phyloP scores from a whole-genome alignment of 2,797 vertebrate species.

The Micromesistius poutassou region DNA sequence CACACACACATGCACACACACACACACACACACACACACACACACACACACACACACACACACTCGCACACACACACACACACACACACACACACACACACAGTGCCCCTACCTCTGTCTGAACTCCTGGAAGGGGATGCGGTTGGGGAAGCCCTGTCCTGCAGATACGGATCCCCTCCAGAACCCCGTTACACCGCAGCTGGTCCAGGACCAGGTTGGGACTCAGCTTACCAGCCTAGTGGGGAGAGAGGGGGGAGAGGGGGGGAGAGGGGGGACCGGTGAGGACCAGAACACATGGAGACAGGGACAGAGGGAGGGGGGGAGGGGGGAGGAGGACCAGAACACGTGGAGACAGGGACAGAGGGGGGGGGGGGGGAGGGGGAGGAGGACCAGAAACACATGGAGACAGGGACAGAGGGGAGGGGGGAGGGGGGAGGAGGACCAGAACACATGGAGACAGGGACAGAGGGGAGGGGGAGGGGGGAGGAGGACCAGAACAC shows the following conservation, averaged over 20 bases:
- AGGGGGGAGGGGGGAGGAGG: neutral
- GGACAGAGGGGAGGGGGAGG: neutral
- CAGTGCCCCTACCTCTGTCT: slow-evolving; percentile 80
- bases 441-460: neutral
- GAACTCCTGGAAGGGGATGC: slow-evolving; percentile 92
- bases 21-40: slow-evolving; percentile 6
- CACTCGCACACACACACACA: slow-evolving; percentile 17
- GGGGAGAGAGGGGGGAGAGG: neutral
- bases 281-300: neutral
- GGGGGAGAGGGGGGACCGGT: neutral
- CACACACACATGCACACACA: slow-evolving; percentile 1
- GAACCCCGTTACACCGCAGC: slow-evolving; percentile 86
- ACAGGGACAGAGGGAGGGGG: neutral
- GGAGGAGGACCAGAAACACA: no score
- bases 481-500: no score
- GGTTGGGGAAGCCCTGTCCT: slow-evolving; percentile 92
- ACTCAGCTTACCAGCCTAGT: slow-evolving; percentile 81
- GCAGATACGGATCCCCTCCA: slow-evolving; percentile 92
- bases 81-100: slow-evolving; percentile 16
- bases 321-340: neutral
- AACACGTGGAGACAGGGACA: neutral
- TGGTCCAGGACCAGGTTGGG: slow-evolving; percentile 86
- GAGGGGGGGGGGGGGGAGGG: no score
- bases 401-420: neutral
- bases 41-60: slow-evolving; percentile 9